These are phyloP conservation scores for Oryzias sinensis DNA, from an alignment of 2,797 vertebrate species.

Conservation along the genomic window DNA sequence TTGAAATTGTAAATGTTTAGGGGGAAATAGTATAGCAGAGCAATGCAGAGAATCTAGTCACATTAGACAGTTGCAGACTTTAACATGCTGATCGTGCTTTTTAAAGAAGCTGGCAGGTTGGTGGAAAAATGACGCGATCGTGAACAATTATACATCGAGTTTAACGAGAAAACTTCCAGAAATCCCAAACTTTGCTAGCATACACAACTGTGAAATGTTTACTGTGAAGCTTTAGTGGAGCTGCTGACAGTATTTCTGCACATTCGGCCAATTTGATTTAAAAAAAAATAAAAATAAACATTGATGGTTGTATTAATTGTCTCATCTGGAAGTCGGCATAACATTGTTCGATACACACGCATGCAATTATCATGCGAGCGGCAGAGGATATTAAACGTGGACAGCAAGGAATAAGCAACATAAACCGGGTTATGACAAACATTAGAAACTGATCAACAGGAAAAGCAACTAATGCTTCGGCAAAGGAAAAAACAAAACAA, in stretches of 20 bases:
- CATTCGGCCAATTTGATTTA: too few relatives aligned
- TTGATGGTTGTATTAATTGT: not conserved
- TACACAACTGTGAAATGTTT: not conserved
- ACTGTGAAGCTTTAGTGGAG: not conserved
- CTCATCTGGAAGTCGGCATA: not conserved
- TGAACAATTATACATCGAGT: not conserved
- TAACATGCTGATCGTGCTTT: not conserved
- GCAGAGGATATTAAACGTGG: too few relatives aligned
- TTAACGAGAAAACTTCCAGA: not conserved
- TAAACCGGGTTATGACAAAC: not conserved
- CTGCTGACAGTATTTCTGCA: not conserved
- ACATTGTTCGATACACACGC: not conserved
- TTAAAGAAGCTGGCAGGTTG: not conserved
- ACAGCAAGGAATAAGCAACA: not conserved
- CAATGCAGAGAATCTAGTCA: slow-evolving; percentile 3
- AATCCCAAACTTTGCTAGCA: not conserved
- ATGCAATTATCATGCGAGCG: too few relatives aligned
- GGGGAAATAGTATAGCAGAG: not conserved
- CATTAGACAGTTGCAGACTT: not conserved
- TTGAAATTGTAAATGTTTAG: not conserved
- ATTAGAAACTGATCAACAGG: not conserved
- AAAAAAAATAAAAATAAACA: not conserved
- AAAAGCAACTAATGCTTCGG: too few relatives aligned
- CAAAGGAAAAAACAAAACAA: too few relatives aligned
- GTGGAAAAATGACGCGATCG: not conserved